A percentile compares a stretch with the other conserved stretches of the same genome.
Evolutionary conservation across 2,888 invertebrate species (phyloP).

Genomic region (Allacma fusca): DNA sequence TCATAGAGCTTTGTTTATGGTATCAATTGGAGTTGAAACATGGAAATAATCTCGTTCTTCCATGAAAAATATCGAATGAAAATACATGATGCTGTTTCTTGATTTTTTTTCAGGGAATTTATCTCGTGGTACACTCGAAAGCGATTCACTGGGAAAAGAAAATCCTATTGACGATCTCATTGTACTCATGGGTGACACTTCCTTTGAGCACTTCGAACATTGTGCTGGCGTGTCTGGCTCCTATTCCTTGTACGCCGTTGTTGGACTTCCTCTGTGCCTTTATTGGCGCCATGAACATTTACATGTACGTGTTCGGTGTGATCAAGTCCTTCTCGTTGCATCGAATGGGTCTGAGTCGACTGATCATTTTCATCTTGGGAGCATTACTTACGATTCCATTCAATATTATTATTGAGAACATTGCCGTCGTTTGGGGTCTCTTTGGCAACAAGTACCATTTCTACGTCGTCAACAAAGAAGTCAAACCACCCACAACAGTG

Average conservation of each 20-base stretch:
- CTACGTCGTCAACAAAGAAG: slow-evolving; percentile 94
- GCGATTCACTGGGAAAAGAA: slow-evolving; percentile 81
- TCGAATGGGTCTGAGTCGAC: slow-evolving; percentile 81
- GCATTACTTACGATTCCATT: slow-evolving; percentile 91
- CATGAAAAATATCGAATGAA: not conserved
- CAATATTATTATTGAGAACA: slow-evolving; percentile 92
- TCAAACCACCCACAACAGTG: slow-evolving; percentile 64
- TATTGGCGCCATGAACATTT: slow-evolving; percentile 91
- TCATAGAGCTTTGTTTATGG: too few relatives aligned
- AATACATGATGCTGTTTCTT: not conserved
- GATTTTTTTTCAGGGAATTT: slow-evolving; percentile 75
- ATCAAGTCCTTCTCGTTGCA: slow-evolving; percentile 92
- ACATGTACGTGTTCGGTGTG: slow-evolving; percentile 98
- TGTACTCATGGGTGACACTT: slow-evolving; percentile 96
- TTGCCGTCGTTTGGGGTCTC: slow-evolving; percentile 93
- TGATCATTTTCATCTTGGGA: slow-evolving; percentile 81
- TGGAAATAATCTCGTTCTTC: not conserved
- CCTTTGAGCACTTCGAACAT: slow-evolving; percentile 92
- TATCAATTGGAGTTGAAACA: not conserved
- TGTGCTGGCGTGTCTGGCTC: slow-evolving; percentile 82
- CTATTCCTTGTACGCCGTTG: slow-evolving; percentile 83
- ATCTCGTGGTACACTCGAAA: slow-evolving; percentile 86
- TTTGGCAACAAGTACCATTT: slow-evolving; percentile 95
- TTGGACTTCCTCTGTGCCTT: slow-evolving; percentile 90
- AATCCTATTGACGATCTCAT: slow-evolving; percentile 82